These are phyloP conservation scores for Aeoliscus strigatus DNA, from an alignment of 2,797 vertebrate species.

Conservation along the genomic window DNA sequence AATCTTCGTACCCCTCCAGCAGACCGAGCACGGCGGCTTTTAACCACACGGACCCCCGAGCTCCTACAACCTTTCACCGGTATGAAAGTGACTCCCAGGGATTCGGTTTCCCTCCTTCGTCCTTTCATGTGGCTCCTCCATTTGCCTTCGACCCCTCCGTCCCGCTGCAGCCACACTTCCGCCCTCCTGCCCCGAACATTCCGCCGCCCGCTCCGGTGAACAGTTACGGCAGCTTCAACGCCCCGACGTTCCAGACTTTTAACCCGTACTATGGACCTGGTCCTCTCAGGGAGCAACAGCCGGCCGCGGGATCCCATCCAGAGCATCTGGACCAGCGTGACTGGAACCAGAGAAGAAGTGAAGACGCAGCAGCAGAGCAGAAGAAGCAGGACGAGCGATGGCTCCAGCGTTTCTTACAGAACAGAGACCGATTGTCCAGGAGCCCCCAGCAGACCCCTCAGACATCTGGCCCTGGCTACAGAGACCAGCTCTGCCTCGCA, in stretches of 20 bases:
- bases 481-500: constrained; percentile 48
- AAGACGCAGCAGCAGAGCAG: constrained; percentile 35
- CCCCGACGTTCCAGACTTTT: constrained; percentile 1
- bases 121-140: constrained; percentile 7
- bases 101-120: constrained; percentile 6
- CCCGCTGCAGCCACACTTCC: constrained; percentile 60
- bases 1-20: background rate
- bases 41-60: constrained; percentile 3
- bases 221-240: constrained; percentile 1
- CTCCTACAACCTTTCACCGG: constrained; percentile 4
- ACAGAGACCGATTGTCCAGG: background rate
- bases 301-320: too few relatives aligned
- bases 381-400: constrained; percentile 59
- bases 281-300: constrained; percentile 1
- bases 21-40: background rate
- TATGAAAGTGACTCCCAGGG: constrained; percentile 12
- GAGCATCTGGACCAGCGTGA: background rate
- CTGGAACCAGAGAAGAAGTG: background rate
- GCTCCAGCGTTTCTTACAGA: constrained; percentile 53
- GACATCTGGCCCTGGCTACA: constrained; percentile 18
- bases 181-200: constrained; percentile 17
- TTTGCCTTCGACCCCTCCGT: constrained; percentile 58
- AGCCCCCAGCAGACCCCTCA: background rate
- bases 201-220: constrained; percentile 2
- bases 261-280: constrained; percentile 5